phyloP scores from a whole-genome alignment of 2,113 vertebrate species.

The Gopherus evgoodei region DNA sequence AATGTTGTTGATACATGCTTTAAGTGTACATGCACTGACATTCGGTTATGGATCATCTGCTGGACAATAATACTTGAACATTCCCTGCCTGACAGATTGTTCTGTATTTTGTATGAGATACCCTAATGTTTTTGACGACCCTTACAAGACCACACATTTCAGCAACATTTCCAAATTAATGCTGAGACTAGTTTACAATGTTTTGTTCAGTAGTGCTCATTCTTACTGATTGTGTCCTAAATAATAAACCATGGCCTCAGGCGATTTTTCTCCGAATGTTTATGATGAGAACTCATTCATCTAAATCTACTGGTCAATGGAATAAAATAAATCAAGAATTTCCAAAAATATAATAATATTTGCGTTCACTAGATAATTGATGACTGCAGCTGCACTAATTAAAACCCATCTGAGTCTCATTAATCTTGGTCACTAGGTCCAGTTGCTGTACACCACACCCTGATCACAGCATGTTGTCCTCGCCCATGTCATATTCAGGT shows the following conservation, averaged over 20 bases:
- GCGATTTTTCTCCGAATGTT: constrained; percentile 87
- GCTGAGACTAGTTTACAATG: constrained; percentile 76
- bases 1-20: constrained; percentile 69
- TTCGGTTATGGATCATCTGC: constrained; percentile 69
- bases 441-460: constrained; percentile 87
- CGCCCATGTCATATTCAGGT: constrained; percentile 81
- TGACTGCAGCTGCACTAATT: constrained; percentile 97
- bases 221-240: constrained; percentile 85
- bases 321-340: constrained; percentile 98
- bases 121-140: constrained; percentile 77
- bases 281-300: constrained; percentile 97
- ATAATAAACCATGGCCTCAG: constrained; percentile 83
- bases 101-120: constrained; percentile 72
- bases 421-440: constrained; percentile 94
- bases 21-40: constrained; percentile 57
- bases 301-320: constrained; percentile 92
- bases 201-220: constrained; percentile 78
- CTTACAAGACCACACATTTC: constrained; percentile 78
- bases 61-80: constrained; percentile 68
- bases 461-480: constrained; percentile 80
- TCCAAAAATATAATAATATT: constrained; percentile 99
- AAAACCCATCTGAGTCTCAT: constrained; percentile 96
- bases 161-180: constrained; percentile 81
- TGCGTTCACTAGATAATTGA: constrained; percentile 97
- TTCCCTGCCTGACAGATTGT: constrained; percentile 71